phyloP scores from a whole-genome alignment of 1,140 invertebrate species.

The Anastatus disparis region DNA sequence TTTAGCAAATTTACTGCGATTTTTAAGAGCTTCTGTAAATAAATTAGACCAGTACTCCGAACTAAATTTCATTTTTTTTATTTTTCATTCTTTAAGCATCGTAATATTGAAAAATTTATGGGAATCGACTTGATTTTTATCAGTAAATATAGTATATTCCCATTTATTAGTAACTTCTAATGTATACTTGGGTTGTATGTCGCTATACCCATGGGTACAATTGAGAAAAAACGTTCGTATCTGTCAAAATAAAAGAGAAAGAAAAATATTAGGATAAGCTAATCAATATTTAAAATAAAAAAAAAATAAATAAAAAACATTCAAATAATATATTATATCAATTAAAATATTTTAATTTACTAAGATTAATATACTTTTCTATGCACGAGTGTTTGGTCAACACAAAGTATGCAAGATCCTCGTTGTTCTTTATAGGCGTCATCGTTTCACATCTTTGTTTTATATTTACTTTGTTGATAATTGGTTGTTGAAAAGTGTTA shows the following conservation, averaged over 20 bases:
- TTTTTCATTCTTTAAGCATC: slow-evolving; percentile 90
- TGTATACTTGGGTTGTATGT: slow-evolving; percentile 95
- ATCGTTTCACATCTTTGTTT: slow-evolving; percentile 62
- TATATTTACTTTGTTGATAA: slow-evolving; percentile 10
- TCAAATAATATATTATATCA: not conserved
- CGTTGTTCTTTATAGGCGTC: slow-evolving; percentile 88
- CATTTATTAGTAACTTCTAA: slow-evolving; percentile 97
- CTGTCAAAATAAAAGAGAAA: slow-evolving; percentile 62
- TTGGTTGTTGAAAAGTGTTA: not conserved
- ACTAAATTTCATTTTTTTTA: slow-evolving; percentile 96
- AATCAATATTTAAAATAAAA: not conserved
- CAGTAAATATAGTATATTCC: slow-evolving; percentile 82
- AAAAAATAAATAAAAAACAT: too few species aligned
- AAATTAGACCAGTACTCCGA: slow-evolving; percentile 93
- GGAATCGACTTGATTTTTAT: slow-evolving; percentile 69
- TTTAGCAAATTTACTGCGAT: slow-evolving; percentile 81
- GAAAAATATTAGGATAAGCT: not conserved
- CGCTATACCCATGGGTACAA: slow-evolving; percentile 94
- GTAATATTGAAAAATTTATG: slow-evolving; percentile 87
- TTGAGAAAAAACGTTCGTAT: slow-evolving; percentile 97
- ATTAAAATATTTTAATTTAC: too few species aligned
- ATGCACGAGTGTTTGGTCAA: slow-evolving; percentile 98
- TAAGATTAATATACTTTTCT: slow-evolving; percentile 82
- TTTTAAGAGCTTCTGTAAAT: slow-evolving; percentile 89
- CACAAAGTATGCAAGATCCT: slow-evolving; percentile 92